Percentiles rank a stretch among this genome's conserved stretches.
These are phyloP conservation scores for Papilio elwesi DNA, from an alignment of 2,888 invertebrate species.

Conservation along the genomic window DNA sequence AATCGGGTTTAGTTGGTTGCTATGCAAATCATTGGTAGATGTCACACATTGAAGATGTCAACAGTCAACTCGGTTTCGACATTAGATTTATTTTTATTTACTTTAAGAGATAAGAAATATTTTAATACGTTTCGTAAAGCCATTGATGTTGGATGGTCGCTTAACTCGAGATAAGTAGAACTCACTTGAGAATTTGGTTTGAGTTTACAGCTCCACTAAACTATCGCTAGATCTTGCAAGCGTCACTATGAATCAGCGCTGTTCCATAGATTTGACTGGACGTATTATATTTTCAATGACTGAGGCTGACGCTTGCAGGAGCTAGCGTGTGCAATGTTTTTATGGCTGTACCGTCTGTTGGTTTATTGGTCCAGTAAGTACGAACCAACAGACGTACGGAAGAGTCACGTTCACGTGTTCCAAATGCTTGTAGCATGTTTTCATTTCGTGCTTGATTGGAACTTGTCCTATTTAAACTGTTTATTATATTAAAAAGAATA, in stretches of 20 bases:
- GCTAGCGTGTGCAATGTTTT: neutral
- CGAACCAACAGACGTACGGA: neutral
- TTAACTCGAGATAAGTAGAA: conserved; percentile 29
- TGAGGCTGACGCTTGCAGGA: no score
- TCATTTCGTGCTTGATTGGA: conserved; percentile 9
- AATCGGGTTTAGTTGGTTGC: conserved; percentile 12
- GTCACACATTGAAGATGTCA: conserved; percentile 5
- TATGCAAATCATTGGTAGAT: conserved; percentile 8
- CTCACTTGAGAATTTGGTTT: conserved; percentile 25
- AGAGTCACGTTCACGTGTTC: conserved; percentile 1
- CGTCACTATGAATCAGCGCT: no score
- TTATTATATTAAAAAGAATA: neutral
- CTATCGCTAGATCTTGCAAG: neutral
- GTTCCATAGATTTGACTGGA: no score
- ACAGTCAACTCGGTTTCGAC: neutral
- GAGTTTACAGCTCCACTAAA: conserved; percentile 6
- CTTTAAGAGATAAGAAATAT: conserved; percentile 18
- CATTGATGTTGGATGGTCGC: conserved; percentile 2
- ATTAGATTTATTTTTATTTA: conserved; percentile 27
- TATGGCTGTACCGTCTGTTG: neutral
- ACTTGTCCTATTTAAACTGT: neutral
- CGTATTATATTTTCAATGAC: no score
- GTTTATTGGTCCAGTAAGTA: conserved; percentile 9
- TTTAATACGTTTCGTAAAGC: conserved; percentile 21
- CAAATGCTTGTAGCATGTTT: conserved; percentile 2